A percentile compares a stretch with the other conserved stretches of the same genome.
Conservation (phyloP, 2,797 vertebrate species). For the Chaetophractus vellerosus region DNA sequence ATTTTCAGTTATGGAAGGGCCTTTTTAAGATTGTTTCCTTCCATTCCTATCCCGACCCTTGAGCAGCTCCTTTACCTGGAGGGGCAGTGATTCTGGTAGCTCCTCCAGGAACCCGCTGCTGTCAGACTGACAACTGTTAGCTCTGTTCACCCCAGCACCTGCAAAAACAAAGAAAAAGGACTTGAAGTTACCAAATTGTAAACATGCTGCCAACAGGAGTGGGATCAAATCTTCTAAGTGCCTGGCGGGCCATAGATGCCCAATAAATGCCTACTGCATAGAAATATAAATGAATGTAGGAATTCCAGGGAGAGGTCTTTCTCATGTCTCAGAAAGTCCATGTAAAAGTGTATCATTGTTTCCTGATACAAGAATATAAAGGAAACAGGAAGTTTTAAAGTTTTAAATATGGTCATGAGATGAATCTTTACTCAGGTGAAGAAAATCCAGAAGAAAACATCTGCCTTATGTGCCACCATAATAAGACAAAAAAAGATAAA, state of each 20-base stretch:
- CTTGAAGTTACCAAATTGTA: neutral
- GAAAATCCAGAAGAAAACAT: conserved; percentile 9
- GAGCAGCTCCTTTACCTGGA: conserved; percentile 86
- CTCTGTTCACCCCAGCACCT: conserved; percentile 87
- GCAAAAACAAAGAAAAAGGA: conserved; percentile 30
- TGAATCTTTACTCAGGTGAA: neutral
- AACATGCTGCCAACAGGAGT: neutral
- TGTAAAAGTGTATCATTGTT: neutral
- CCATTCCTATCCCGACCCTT: fast-evolving
- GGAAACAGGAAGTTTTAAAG: neutral
- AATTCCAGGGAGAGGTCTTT: neutral
- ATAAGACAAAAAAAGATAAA: neutral
- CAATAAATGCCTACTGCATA: neutral
- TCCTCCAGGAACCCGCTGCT: conserved; percentile 94
- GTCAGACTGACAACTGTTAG: conserved; percentile 93
- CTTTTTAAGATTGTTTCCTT: neutral
- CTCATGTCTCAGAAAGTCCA: neutral
- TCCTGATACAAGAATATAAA: neutral
- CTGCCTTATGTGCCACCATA: neutral
- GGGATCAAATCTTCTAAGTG: too few relatives aligned
- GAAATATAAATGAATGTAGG: neutral
- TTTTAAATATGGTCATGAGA: neutral
- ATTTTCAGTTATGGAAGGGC: neutral
- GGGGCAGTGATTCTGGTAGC: conserved; percentile 83
- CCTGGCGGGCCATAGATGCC: fast-evolving